A percentile compares a stretch with the other conserved stretches of the same genome.
Evolutionary conservation across 2,797 vertebrate genomes (phyloP).

Genomic region (Sebastiscus tertius): DNA sequence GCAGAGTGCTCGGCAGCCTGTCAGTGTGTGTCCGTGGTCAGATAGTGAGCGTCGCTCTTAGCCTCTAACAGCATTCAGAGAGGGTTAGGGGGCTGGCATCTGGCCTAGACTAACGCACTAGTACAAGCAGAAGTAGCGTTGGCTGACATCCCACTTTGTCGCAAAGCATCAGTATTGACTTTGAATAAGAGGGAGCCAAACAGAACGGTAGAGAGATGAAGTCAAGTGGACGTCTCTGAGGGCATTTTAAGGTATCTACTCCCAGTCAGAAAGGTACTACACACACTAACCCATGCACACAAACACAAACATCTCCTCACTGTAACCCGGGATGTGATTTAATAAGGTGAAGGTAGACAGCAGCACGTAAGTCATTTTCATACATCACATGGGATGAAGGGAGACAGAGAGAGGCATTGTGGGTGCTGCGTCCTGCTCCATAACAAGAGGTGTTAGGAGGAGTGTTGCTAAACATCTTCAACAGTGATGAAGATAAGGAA

Average conservation of each 20-base stretch:
- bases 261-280: background rate
- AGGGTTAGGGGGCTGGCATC: slow-evolving; percentile 1
- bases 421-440: slow-evolving; percentile 11
- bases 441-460: slow-evolving; percentile 34
- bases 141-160: background rate
- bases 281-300: background rate
- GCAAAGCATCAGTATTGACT: background rate
- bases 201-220: background rate
- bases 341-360: slow-evolving; percentile 63
- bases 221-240: background rate
- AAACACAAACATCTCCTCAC: slow-evolving; percentile 20
- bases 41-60: background rate
- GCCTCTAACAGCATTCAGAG: background rate
- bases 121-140: background rate
- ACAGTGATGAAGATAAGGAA: background rate
- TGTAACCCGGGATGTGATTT: slow-evolving; percentile 57
- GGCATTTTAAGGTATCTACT: background rate
- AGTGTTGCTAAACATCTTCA: background rate
- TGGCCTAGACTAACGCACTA: background rate
- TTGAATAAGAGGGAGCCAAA: background rate
- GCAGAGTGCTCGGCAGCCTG: background rate
- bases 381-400: slow-evolving; percentile 67
- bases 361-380: slow-evolving; percentile 74
- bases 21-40: background rate
- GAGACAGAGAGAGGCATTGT: slow-evolving; percentile 70